Evolutionary conservation across 2,113 vertebrate species (phyloP), one percentile per base, ranked within the genome.

Genomic region (Parotia lawesii): DNA sequence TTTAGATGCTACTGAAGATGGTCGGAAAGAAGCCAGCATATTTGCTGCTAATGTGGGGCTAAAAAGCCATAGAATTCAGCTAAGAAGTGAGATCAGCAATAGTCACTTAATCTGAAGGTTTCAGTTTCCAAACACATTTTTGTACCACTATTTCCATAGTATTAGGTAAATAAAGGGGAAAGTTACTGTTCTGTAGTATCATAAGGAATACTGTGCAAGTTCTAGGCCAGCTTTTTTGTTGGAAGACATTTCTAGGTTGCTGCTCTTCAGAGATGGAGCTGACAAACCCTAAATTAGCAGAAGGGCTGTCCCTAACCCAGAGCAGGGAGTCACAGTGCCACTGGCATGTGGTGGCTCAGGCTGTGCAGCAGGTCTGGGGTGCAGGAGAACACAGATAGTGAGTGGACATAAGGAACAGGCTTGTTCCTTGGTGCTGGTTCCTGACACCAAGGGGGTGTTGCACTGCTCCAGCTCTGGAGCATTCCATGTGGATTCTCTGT

Each of bases 251-350:
- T 33, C 8, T 57, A 38, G 37, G 27, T 93, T 78, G 51, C 20
- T 3, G 33, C 78, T 60, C 27, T 18, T 65, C 23, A 56, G n/a
- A 65, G 74, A 6, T 2, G 3, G 24, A 81, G 69, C 45, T 66
- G 69, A 35, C 29, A 78, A 20, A 19, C 6, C 2, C 0, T 9
- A 7, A 40, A 33, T 22, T 15, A 5, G 64, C 10, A 17, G 25
- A 29, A 67, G 75, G 28, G 27, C 48, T 11, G 25, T 66, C 53
- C 29, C 4, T 31, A n/a, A 12, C 28, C 31, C 57, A 24, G 42
- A 44, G 20, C 51, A 44, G 33, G 15, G 38, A 57, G 71, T 28
- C 38, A 22, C 38, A 38, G 64, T 86, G 62, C 33, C 72, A 25
- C 27, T 40, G 14, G 60, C 35, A 16, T 3, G 9, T 56, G 58